These are phyloP conservation scores for Coptodon bakossiorum DNA, from an alignment of 2,113 vertebrate species.

Conservation along the genomic window DNA sequence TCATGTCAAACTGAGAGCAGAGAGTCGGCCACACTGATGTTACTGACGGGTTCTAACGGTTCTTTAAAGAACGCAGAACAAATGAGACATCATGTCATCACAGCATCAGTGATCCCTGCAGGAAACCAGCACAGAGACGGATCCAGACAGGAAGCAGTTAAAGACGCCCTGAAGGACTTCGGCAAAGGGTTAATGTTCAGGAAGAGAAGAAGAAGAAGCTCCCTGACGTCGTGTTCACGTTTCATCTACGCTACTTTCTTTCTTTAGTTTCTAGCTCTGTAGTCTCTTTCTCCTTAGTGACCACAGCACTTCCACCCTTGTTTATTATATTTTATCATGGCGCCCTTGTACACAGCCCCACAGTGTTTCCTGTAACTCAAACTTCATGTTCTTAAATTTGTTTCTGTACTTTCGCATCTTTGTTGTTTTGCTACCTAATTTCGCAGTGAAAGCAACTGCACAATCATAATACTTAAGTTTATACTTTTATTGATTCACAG, in stretches of 20 bases:
- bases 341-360: neutral
- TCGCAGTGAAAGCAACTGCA: fast-evolving
- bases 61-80: neutral
- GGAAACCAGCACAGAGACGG: neutral
- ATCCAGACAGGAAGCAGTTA: neutral
- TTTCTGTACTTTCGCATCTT: neutral
- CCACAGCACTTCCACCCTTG: neutral
- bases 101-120: neutral
- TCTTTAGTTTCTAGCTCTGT: neutral
- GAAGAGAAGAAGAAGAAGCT: neutral
- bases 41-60: neutral
- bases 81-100: neutral
- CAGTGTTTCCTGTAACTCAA: neutral
- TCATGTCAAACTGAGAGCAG: neutral
- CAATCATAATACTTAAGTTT: neutral
- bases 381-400: neutral
- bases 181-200: neutral
- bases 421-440: neutral
- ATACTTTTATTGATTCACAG: neutral
- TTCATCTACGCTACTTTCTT: neutral
- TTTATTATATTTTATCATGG: neutral
- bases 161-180: neutral
- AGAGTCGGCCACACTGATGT: neutral
- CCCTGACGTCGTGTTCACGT: neutral
- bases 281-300: neutral